Conservation (phyloP, 1,140 invertebrate genomes). For the Rhyzopertha dominica region DNA sequence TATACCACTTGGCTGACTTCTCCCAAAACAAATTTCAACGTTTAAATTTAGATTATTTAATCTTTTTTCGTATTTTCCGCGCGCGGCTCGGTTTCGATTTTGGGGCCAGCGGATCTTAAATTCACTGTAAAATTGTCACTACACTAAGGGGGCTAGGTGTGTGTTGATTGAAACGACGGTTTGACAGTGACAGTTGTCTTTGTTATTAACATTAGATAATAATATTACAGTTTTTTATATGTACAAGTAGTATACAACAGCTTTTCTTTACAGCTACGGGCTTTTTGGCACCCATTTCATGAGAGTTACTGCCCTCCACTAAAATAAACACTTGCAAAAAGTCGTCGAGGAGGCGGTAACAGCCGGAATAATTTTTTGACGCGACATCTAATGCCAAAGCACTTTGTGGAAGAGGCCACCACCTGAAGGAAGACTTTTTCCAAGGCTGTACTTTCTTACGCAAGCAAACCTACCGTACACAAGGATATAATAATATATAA, state of each 20-base stretch:
- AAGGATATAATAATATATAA: too few species aligned
- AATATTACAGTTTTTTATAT: slow-evolving; percentile 27
- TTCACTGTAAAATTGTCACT: background rate
- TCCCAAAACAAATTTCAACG: too few species aligned
- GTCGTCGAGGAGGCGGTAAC: background rate
- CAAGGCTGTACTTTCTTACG: too few species aligned
- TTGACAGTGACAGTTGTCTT: slow-evolving; percentile 20
- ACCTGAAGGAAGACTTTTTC: too few species aligned
- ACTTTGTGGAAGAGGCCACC: too few species aligned
- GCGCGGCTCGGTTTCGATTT: slow-evolving; percentile 1
- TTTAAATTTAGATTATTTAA: too few species aligned
- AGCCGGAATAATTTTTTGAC: too few species aligned
- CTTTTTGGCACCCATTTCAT: slow-evolving; percentile 16
- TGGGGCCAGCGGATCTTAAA: slow-evolving; percentile 1
- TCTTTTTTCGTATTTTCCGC: background rate
- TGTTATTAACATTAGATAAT: slow-evolving; percentile 29
- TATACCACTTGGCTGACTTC: slow-evolving; percentile 1
- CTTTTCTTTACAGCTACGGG: slow-evolving; percentile 17
- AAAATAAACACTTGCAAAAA: slow-evolving; percentile 3
- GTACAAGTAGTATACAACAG: slow-evolving; percentile 21
- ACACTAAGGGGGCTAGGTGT: background rate
- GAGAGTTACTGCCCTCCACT: slow-evolving; percentile 22
- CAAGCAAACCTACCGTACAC: too few species aligned
- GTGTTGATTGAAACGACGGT: slow-evolving; percentile 9
- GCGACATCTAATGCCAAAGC: too few species aligned